A percentile compares a stretch with the other conserved stretches of the same genome.
Conservation (phyloP, 2,888 invertebrate species). For the Calliopum simillimum region DNA sequence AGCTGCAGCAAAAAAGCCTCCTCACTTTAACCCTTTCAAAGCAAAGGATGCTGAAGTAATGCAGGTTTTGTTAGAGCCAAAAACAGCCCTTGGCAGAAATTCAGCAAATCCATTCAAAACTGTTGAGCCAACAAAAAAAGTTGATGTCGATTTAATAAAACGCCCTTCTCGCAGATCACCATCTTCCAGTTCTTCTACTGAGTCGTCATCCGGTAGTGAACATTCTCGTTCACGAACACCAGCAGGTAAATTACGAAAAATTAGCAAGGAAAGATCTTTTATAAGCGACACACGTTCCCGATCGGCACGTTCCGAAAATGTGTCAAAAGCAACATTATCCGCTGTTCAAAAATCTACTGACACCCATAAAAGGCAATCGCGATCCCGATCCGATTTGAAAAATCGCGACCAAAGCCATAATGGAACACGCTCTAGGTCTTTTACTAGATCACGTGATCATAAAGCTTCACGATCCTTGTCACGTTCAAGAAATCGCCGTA, state of each 20-base stretch:
- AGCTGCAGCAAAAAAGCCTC: constrained; percentile 32
- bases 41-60: constrained; percentile 51
- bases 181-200: constrained; percentile 41
- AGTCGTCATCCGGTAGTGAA: constrained; percentile 40
- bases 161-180: constrained; percentile 16
- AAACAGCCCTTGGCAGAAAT: constrained; percentile 33
- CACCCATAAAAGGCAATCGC: constrained; percentile 17
- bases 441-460: constrained; percentile 38
- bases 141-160: background rate
- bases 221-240: constrained; percentile 51
- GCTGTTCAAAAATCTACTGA: background rate
- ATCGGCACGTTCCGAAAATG: constrained; percentile 5
- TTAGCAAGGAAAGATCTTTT: constrained; percentile 33
- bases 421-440: constrained; percentile 37
- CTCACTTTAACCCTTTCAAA: constrained; percentile 57
- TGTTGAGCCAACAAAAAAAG: constrained; percentile 31
- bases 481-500: constrained; percentile 24
- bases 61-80: constrained; percentile 8
- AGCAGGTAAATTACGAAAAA: constrained; percentile 54
- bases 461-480: constrained; percentile 38
- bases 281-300: constrained; percentile 1
- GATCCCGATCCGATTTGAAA: constrained; percentile 19
- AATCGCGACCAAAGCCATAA: constrained; percentile 21
- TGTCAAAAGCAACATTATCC: background rate
- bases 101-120: constrained; percentile 44